Evolutionary conservation across 2,888 invertebrate species (phyloP), one percentile per base, ranked within the genome.

Genomic region (Standfussiana lucernea): DNA sequence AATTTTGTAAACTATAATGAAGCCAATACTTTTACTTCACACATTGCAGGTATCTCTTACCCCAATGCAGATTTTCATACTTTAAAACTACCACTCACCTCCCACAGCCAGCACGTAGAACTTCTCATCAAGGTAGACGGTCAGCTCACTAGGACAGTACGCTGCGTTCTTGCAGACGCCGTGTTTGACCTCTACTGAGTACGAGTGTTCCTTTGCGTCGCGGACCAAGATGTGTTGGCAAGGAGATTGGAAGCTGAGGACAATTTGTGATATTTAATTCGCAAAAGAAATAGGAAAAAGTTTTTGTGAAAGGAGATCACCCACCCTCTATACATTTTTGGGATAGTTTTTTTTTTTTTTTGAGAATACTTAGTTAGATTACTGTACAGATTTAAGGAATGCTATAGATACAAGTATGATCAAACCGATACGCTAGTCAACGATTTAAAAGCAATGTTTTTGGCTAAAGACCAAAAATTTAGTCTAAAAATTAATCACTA

Each of bases 211-310:
- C 0, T 95, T 93, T 0, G 97, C 95, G 87, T 99, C 99, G 24
- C 97, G 97, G 0, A 98, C 97, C 47, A 99, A 92, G 0, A 98
- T 97, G 90, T 99, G 98, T 1, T 98, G 97, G 92, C 99, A 99
- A 0, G 97, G 97, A 0, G 99, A 98, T 72, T 98, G 97, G 89
- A 98, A 98, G 91, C 98, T 98, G 92, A 45, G 40, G 71, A 59
- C 1, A 61, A 70, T n/a, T 24, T 0, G 15, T 8, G 10, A 32
- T n/a, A 62, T 6, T 24, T 32, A 3, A 32, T 59, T 59, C 18
- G 18, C 18, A 28, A 59, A 59, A 59, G 6, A 18, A 32, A 59
- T 59, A 32, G 53, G n/a, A 53, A n/a, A n/a, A n/a, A n/a, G n/a
- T n/a, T n/a, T n/a, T n/a, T n/a, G n/a, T n/a, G n/a, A n/a, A n/a